phyloP scores from a whole-genome alignment of 2,113 vertebrate species.

The Corvus hawaiiensis region DNA sequence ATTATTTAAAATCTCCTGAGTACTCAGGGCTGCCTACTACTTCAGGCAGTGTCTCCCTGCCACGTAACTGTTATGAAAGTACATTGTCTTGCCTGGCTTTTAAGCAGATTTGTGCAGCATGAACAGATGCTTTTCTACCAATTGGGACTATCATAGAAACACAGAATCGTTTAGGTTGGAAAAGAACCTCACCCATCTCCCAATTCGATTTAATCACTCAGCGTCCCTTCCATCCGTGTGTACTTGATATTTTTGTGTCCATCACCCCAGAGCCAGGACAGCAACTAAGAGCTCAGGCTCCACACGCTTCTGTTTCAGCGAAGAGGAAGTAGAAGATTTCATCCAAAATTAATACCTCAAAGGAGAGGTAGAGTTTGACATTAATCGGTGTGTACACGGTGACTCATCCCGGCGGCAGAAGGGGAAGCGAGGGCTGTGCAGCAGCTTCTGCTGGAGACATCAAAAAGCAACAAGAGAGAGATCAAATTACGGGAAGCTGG shows the following conservation, averaged over 20 bases:
- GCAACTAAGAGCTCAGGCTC: not conserved
- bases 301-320: not conserved
- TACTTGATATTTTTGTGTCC: not conserved
- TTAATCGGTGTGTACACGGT: not conserved
- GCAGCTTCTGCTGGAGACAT: constrained; percentile 17
- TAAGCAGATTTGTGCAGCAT: not conserved
- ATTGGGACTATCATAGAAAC: not conserved
- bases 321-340: not conserved
- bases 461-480: not conserved
- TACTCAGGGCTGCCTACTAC: not conserved
- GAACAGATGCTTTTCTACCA: not conserved
- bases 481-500: not conserved
- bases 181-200: not conserved
- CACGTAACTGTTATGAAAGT: not conserved
- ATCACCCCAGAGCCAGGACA: not conserved
- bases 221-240: not conserved
- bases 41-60: not conserved
- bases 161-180: not conserved
- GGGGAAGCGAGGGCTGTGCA: not conserved
- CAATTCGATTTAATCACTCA: not conserved
- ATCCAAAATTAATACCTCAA: not conserved
- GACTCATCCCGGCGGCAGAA: not conserved
- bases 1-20: constrained; percentile 14
- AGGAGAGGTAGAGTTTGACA: constrained; percentile 20
- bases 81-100: not conserved